A percentile compares a stretch with the other conserved stretches of the same genome.
Evolutionary conservation across 2,113 vertebrate genomes (phyloP).

Genomic region (Desmodus rotundus): DNA sequence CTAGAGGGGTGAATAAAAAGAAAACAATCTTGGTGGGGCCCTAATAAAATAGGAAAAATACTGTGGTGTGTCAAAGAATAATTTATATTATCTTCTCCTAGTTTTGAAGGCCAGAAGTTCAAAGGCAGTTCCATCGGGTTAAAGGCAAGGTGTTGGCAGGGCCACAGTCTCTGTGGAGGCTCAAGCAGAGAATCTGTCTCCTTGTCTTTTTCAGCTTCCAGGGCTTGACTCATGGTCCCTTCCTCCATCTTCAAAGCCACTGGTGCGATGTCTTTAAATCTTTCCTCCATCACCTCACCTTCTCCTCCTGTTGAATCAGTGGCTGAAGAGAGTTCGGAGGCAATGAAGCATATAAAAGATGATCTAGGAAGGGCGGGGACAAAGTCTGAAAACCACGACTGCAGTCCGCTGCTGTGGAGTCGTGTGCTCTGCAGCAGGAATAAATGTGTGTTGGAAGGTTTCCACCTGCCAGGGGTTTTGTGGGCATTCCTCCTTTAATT

Average conservation of each 20-base stretch:
- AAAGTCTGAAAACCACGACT: background rate
- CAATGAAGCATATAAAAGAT: background rate
- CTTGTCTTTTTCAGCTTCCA: background rate
- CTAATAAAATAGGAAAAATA: background rate
- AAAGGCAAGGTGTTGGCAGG: background rate
- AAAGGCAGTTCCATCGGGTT: background rate
- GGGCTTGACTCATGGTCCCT: background rate
- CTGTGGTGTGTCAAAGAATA: background rate
- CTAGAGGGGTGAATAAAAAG: background rate
- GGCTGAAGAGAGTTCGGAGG: background rate
- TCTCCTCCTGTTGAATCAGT: background rate
- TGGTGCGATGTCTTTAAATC: background rate
- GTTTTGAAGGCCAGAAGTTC: background rate
- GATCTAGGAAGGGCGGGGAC: background rate
- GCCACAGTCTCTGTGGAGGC: accelerated
- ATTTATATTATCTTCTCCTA: background rate
- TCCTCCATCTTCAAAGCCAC: background rate
- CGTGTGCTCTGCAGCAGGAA: accelerated
- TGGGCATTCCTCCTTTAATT: background rate
- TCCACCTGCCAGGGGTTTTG: background rate
- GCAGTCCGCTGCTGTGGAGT: background rate
- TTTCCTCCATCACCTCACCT: background rate
- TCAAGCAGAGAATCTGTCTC: background rate
- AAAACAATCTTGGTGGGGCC: background rate
- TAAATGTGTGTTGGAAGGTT: background rate